Base-by-base conservation (phyloP, 2,113 vertebrate species). In the Coptodon rendalli region DNA sequence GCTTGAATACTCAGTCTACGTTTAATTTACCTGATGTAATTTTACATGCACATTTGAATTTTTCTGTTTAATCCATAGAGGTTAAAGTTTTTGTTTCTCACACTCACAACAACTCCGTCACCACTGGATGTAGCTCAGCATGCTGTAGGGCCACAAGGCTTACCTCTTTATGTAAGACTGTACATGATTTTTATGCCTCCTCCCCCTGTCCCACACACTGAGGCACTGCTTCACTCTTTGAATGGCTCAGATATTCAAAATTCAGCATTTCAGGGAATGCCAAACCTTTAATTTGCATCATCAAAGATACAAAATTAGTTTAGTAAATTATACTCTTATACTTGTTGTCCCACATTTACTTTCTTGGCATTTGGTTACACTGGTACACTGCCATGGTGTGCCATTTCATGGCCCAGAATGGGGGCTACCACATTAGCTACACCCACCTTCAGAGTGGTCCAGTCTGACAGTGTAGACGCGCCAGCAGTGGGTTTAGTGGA, bases 391-490 rank as follows among this genome's bases (percentile, higher is more conserved):
- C 13, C 13, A 27, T 45, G 13, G 13, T 45, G 13, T 45, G 68
- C 68, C 13, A 73, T 22, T 24, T 66, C 38, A 12, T 40, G 19
- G 4, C 27, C 27, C 22, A 7, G 14, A 59, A 17, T 59, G 4
- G 16, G 24, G 71, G 43, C 24, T 76, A 19, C 71, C 16, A 50
- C 43, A 31, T 31, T 19, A 12, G 43, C 16, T 76, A 12, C 71
- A 19, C 4, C 24, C 43, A 76, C 71, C 71, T 50, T 48, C 24
- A 76, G 27, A 50, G 71, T 76, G 43, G 24, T 19, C 71, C 71
- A 2, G 16, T 48, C 40, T 76, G 24, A 76, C 34, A 12, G 6
- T 48, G 24, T 11, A 73, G 40, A 3, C 2, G 0, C 0, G 1
- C 40, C 22, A 73, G 68, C 8, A 27, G 38, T 7, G 68, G 22